Percentiles rank a stretch among this genome's conserved stretches.
phyloP scores from a whole-genome alignment of 2,113 vertebrate genomes.

The Microcebus lehilahytsara region DNA sequence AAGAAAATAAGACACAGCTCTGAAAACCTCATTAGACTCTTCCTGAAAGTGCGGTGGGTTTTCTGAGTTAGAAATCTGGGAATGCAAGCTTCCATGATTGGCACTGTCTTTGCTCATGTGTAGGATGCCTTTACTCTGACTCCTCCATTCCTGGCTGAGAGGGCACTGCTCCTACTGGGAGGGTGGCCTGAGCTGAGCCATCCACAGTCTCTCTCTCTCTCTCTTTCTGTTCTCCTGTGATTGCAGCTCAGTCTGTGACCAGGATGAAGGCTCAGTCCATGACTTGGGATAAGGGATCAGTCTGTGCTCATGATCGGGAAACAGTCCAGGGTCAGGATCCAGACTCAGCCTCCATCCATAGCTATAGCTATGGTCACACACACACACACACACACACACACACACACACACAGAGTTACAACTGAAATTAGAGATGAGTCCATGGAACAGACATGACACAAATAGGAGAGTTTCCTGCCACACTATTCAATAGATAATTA shows the following conservation, averaged over 20 bases:
- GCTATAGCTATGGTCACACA: background rate
- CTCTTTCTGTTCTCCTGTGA: background rate
- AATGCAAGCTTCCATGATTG: background rate
- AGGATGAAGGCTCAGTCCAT: background rate
- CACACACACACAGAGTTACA: background rate
- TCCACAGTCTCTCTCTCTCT: background rate
- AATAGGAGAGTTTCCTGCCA: background rate
- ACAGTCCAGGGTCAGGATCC: background rate
- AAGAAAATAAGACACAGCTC: conserved; percentile 32
- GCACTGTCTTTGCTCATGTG: background rate
- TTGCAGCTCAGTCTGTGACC: background rate
- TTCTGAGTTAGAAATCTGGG: conserved; percentile 3
- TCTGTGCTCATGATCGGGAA: background rate
- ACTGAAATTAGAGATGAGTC: background rate
- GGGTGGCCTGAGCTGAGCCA: background rate
- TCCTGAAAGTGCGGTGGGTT: background rate
- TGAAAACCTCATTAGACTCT: conserved; percentile 47
- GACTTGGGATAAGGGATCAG: background rate
- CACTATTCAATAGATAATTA: background rate
- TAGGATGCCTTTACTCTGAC: background rate
- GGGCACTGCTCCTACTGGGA: background rate
- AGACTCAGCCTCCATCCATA: background rate
- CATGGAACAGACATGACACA: background rate
- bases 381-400: no score
- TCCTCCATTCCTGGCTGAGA: background rate